Percentiles rank a stretch among this genome's conserved stretches.
Conservation (phyloP, 2,113 vertebrate species). For the Thryonomys swinderianus region DNA sequence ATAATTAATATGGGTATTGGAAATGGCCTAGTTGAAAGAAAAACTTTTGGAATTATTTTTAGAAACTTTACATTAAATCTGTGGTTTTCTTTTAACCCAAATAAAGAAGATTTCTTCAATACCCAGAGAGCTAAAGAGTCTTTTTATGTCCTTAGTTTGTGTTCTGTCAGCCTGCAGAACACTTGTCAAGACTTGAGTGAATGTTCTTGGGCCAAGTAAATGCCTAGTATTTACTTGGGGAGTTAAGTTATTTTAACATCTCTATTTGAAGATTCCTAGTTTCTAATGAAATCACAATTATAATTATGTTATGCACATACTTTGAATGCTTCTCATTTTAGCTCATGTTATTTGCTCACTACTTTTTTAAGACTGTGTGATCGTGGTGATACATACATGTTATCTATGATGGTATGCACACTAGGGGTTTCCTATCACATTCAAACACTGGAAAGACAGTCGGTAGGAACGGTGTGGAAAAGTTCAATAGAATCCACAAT, state of each 20-base stretch:
- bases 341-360: neutral
- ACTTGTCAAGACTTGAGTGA: constrained; percentile 1
- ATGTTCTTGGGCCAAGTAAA: neutral
- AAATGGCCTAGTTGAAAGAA: neutral
- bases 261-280: neutral
- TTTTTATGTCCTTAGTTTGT: neutral
- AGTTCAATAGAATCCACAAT: neutral
- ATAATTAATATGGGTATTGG: neutral
- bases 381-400: neutral
- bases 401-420: neutral
- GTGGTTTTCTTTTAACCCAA: neutral
- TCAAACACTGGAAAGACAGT: neutral
- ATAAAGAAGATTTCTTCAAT: neutral
- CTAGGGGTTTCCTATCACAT: neutral
- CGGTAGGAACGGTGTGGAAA: neutral
- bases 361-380: neutral
- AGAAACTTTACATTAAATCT: constrained; percentile 14
- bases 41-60: neutral
- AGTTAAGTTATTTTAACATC: neutral
- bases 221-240: neutral
- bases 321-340: neutral
- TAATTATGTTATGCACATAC: neutral
- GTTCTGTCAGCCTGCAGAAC: neutral
- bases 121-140: neutral
- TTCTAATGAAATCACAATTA: constrained; percentile 27